Base-by-base conservation (phyloP, 2,888 invertebrate genomes). In the Aphodius granarius region DNA sequence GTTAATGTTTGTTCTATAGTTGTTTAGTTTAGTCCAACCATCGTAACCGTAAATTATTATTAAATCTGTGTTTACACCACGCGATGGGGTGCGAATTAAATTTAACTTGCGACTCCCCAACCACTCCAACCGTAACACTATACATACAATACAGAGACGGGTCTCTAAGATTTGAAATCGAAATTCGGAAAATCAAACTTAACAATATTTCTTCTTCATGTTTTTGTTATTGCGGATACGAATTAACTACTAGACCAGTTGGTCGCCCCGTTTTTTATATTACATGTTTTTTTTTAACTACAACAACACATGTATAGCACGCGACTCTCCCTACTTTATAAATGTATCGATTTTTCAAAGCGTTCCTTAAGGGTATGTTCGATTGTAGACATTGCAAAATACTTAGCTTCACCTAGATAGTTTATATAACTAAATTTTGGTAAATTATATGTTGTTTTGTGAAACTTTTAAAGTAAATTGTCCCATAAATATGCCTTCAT, bases 21-120 rank as follows among this genome's bases (percentile, higher is more conserved):
- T 82, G 81, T 81, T 82, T 80, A 81, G 82, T 83, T 83, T 82
- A 82, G 81, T 80, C 81, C 81, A 79, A 82, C 82, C 2, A 43
- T 43, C 43, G 43, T 43, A 43, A 43, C 43, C 43, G 43, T 43
- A 43, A 43, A 43, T 43, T 43, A 43, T 82, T 81, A 68, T 68
- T 18, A 68, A 68, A 68, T 68, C 43, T 68, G 68, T 19, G 68
- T 19, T 68, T 68, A 68, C 19, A 21, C 19, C 68, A n/a, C n/a
- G n/a, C 68, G 68, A 68, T 68, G 19, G 68, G 19, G 19, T 68
- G 21, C 21, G n/a, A 19, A 68, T 21, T 6, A 15, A 2, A 68
- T 68, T 68, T 13, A 20, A 43, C 43, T 43, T 43, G 43, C 1
- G 3, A 43, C 43, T 43, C 43, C n/a, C n/a, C n/a, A n/a, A n/a